Conservation (phyloP, 2,113 vertebrate genomes). For the Antechinus flavipes region DNA sequence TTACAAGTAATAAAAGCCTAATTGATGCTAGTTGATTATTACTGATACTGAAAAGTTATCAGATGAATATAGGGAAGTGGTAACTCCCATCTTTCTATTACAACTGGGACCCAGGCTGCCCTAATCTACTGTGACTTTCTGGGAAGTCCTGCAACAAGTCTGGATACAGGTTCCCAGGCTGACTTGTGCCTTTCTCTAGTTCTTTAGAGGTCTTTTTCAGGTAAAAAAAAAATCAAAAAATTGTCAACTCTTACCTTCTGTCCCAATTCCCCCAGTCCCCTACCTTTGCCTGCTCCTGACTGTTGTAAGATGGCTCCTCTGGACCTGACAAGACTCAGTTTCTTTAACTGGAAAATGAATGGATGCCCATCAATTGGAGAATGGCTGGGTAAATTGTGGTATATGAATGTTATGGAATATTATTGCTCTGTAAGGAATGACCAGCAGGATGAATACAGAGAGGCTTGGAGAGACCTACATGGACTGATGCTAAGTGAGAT, state of each 20-base stretch:
- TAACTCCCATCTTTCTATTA: not conserved
- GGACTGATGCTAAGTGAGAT: too few species aligned
- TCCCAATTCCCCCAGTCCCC: not conserved
- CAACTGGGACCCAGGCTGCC: not conserved
- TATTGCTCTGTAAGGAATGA: too few species aligned
- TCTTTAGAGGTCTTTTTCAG: not conserved
- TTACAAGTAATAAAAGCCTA: not conserved
- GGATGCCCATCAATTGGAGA: too few species aligned
- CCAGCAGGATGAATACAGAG: too few species aligned
- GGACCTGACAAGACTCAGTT: not conserved
- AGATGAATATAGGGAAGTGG: not conserved
- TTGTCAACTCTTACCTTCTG: not conserved
- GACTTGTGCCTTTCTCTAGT: not conserved
- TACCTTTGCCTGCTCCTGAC: not conserved
- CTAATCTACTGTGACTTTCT: not conserved
- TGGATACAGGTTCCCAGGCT: not conserved
- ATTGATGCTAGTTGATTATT: not conserved
- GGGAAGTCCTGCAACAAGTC: not conserved
- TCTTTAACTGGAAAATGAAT: not conserved
- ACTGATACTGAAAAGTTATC: not conserved
- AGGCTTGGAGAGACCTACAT: too few species aligned
- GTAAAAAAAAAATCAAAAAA: not conserved
- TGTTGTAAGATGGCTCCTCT: not conserved
- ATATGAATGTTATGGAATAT: too few species aligned
- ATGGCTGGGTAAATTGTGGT: too few species aligned